These are phyloP conservation scores for Hydraecia micacea DNA, from an alignment of 2,888 invertebrate genomes.

Conservation along the genomic window DNA sequence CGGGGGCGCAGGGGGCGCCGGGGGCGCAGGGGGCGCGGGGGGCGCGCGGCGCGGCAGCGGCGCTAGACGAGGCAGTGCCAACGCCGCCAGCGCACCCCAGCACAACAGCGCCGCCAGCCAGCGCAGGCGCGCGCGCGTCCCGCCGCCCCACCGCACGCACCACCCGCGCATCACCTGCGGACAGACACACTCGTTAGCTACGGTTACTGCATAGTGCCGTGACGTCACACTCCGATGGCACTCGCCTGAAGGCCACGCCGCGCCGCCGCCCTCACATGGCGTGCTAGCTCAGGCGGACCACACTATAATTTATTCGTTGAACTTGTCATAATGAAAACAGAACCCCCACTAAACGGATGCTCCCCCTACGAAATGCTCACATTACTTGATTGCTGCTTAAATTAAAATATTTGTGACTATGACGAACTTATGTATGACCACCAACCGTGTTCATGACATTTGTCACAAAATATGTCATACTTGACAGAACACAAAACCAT, in stretches of 20 bases:
- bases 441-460: conserved; percentile 22
- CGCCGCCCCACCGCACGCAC: conserved; percentile 76
- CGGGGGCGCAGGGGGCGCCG: conserved; percentile 67
- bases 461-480: conserved; percentile 1
- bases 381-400: conserved; percentile 33
- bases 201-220: not conserved
- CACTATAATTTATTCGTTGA: conserved; percentile 43
- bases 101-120: conserved; percentile 84
- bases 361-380: conserved; percentile 32
- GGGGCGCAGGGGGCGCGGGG: conserved; percentile 68
- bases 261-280: conserved; percentile 42
- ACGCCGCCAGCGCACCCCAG: conserved; percentile 82
- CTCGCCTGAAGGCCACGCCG: conserved; percentile 28
- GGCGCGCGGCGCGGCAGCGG: conserved; percentile 68
- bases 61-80: conserved; percentile 81
- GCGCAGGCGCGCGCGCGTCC: conserved; percentile 80
- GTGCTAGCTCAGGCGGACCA: not conserved
- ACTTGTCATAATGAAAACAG: conserved; percentile 33
- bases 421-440: too few relatives aligned
- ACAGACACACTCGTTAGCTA: conserved; percentile 44
- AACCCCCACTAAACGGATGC: conserved; percentile 41
- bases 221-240: not conserved
- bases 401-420: conserved; percentile 13
- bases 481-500: not conserved
- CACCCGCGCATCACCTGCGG: conserved; percentile 85